Conservation (phyloP, 2,113 vertebrate species). For the Microtus montanus region DNA sequence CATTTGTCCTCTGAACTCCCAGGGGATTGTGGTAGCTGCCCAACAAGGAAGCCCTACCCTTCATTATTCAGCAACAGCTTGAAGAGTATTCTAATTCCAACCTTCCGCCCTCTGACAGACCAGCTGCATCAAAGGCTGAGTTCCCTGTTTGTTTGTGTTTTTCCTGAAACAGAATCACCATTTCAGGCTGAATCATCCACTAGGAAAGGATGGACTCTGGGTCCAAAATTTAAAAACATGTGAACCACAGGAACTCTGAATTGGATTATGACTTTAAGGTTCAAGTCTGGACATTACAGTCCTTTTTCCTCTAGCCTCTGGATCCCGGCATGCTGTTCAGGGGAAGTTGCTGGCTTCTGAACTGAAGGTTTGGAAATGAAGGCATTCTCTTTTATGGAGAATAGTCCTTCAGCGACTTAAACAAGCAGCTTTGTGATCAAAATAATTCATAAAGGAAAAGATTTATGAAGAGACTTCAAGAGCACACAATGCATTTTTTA, state of each 20-base stretch:
- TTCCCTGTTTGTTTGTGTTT: conserved; percentile 68
- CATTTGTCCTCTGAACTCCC: conserved; percentile 76
- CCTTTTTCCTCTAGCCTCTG: conserved; percentile 75
- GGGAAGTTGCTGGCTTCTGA: conserved; percentile 86
- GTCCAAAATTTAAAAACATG: conserved; percentile 76
- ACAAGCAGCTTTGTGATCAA: conserved; percentile 88
- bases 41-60: conserved; percentile 79
- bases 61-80: conserved; percentile 83
- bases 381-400: conserved; percentile 84
- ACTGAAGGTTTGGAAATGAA: conserved; percentile 87
- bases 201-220: conserved; percentile 44
- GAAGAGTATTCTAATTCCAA: conserved; percentile 78
- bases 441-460: conserved; percentile 91
- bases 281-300: conserved; percentile 78
- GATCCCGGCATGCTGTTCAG: conserved; percentile 82
- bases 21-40: conserved; percentile 68
- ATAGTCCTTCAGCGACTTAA: conserved; percentile 87
- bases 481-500: conserved; percentile 87
- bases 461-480: conserved; percentile 88
- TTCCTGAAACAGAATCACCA: conserved; percentile 65
- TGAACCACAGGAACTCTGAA: conserved; percentile 76
- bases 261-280: conserved; percentile 69
- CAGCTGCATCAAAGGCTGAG: conserved; percentile 77
- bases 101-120: conserved; percentile 76
- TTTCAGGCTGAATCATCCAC: conserved; percentile 66